These are phyloP conservation scores for Aphis gossypii DNA, from an alignment of 1,140 invertebrate genomes.

Conservation along the genomic window DNA sequence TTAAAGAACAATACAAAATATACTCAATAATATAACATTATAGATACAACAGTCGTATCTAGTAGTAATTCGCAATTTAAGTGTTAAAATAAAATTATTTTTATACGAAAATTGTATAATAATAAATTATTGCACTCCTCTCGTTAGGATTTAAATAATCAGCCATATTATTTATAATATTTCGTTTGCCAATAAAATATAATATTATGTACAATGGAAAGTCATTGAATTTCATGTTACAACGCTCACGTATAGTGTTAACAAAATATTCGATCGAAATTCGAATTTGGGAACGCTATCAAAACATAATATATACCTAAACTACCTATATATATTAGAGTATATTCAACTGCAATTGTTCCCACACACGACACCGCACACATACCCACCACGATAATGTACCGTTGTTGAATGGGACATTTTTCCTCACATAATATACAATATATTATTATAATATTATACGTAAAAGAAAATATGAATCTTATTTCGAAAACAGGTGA, in stretches of 20 bases:
- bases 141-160: background rate
- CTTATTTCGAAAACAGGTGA: slow-evolving; percentile 30
- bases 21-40: background rate
- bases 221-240: background rate
- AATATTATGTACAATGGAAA: background rate
- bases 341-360: slow-evolving; percentile 20
- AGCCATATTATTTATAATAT: background rate
- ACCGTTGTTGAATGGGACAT: slow-evolving; percentile 11
- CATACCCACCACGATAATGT: background rate
- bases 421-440: background rate
- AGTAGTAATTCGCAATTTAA: background rate
- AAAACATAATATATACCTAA: slow-evolving; percentile 8
- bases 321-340: background rate
- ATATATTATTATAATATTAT: background rate
- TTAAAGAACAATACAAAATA: background rate
- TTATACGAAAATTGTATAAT: background rate
- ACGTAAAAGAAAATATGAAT: background rate
- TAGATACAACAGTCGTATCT: background rate
- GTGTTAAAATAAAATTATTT: background rate
- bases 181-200: background rate
- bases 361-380: background rate
- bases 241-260: background rate
- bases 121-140: background rate
- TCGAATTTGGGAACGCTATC: background rate
- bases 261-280: slow-evolving; percentile 1